These are phyloP conservation scores for Saccostrea echinata DNA, from an alignment of 1,140 invertebrate species.

Conservation along the genomic window DNA sequence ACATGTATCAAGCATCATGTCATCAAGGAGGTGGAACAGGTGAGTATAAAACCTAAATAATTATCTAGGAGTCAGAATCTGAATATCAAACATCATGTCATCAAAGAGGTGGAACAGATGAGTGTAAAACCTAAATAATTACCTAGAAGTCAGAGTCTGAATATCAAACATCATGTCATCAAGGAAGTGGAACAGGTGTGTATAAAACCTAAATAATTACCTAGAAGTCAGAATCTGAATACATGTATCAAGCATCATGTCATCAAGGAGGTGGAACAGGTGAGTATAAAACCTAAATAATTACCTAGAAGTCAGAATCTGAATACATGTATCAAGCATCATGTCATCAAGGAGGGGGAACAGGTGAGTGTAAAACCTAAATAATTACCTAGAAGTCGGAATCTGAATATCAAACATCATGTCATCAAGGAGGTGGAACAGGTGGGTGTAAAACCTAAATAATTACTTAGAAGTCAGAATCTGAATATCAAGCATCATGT, in stretches of 20 bases:
- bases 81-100: no score
- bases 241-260: no score
- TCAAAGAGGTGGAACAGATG: no score
- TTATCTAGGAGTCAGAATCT: no score
- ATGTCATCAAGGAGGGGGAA: slow-evolving; percentile 98
- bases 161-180: slow-evolving; percentile 97
- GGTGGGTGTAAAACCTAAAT: background rate
- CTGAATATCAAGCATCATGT: slow-evolving; percentile 97
- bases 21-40: no score
- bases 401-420: slow-evolving; percentile 97
- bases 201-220: background rate
- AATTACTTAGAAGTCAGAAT: slow-evolving; percentile 74
- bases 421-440: slow-evolving; percentile 91
- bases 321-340: slow-evolving; percentile 96
- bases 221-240: slow-evolving; percentile 77
- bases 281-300: slow-evolving; percentile 58
- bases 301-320: no score
- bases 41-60: no score
- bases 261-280: slow-evolving; percentile 95
- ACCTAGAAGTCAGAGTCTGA: slow-evolving; percentile 85
- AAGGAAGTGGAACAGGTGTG: slow-evolving; percentile 85
- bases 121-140: no score
- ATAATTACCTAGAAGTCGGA: background rate
- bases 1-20: no score
- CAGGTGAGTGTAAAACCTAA: slow-evolving; percentile 75